Evolutionary conservation across 1,140 invertebrate species (phyloP).

Genomic region (Glossosoma conforme): DNA sequence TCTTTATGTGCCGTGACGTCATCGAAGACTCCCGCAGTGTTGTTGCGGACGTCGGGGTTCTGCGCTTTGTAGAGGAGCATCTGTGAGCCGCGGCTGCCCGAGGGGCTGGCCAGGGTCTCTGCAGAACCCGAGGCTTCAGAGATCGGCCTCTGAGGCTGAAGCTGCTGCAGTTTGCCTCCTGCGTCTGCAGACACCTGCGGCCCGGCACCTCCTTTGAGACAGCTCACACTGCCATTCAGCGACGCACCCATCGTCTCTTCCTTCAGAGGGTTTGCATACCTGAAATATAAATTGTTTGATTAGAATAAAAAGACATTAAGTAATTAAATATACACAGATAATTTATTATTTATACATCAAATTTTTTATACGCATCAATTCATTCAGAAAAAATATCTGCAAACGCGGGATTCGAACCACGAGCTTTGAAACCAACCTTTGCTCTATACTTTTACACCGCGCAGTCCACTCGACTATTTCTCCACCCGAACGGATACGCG

Average conservation of each 20-base stretch:
- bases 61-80: slow-evolving; percentile 68
- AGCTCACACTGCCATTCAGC: slow-evolving; percentile 40
- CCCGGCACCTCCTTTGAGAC: slow-evolving; percentile 36
- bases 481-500: no score
- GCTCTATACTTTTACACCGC: no score
- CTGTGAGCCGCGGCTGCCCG: slow-evolving; percentile 54
- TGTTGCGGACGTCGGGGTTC: slow-evolving; percentile 71
- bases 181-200: slow-evolving; percentile 31
- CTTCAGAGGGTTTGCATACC: slow-evolving; percentile 49
- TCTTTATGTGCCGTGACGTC: slow-evolving; percentile 67
- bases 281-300: slow-evolving; percentile 26
- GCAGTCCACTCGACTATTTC: no score
- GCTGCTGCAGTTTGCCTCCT: slow-evolving; percentile 49
- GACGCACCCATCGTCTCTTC: slow-evolving; percentile 42
- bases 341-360: no score
- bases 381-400: no score
- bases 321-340: no score
- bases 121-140: slow-evolving; percentile 39
- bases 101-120: slow-evolving; percentile 56
- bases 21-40: slow-evolving; percentile 67
- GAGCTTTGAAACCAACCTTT: no score
- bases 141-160: slow-evolving; percentile 49
- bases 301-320: no score
- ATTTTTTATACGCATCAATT: no score
- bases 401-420: no score